Evolutionary conservation across 1,140 invertebrate species (phyloP), one percentile per base, ranked within the genome.

Genomic region (Aphelinus certus): DNA sequence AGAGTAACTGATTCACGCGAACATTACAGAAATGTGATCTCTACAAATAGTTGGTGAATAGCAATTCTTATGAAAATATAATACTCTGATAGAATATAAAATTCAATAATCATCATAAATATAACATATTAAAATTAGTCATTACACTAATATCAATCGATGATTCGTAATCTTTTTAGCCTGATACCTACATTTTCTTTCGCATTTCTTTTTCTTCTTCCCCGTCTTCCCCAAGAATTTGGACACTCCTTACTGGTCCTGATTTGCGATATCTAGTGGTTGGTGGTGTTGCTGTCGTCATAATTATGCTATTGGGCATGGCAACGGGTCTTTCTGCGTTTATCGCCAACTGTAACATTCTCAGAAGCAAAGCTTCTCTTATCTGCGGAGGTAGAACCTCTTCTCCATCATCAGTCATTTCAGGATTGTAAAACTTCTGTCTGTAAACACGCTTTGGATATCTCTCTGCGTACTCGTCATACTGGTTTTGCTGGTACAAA

Each of bases 281-380:
- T 6, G 66, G 43, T 46, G 70, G 70, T 42, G 55, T 6, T 1
- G 70, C 10, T 0, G 84, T 81, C 7, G 79, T 84, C 1, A 79
- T 77, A 42, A 84, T 66, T 26, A 82, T 48, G 0, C 76, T 71
- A 0, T 80, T 81, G 9, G 82, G 67, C 73, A 87, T 81, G 3
- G 89, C 80, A 2, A 76, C n/a, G 51, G 89, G 88, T 60, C 89
- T 88, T 77, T 92, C 91, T 1, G 91, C 89, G 79, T 91, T 92
- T 66, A 93, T 92, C 0, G 92, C 92, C 42, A 93, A 78, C 77
- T 93, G 91, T 3, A 93, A 81, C 92, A 93, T 93, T 78, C 92
- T 90, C 64, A 93, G 78, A 3, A 93, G 79, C 42, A 93, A 81
- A 76, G 92, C 92, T 83, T 93, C 92, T 56, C 92, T 84, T 6